Conservation (phyloP, 2,888 invertebrate species). For the Drosophila sordidula region DNA sequence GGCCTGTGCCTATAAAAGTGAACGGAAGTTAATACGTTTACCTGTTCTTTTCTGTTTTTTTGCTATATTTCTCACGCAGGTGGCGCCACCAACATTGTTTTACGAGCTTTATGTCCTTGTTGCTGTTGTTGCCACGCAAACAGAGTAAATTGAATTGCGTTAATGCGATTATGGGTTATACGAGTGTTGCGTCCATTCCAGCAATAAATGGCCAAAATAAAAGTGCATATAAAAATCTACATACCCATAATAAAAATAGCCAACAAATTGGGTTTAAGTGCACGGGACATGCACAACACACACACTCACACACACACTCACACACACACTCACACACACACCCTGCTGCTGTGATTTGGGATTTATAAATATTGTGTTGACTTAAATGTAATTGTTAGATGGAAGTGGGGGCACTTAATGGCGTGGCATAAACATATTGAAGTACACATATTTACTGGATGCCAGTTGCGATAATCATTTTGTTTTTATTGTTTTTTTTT, state of each 20-base stretch:
- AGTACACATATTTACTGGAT: slow-evolving; percentile 37
- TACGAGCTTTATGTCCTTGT: slow-evolving; percentile 13
- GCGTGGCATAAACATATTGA: slow-evolving; percentile 22
- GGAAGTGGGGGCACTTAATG: slow-evolving; percentile 32
- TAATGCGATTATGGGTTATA: slow-evolving; percentile 77
- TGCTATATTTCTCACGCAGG: slow-evolving; percentile 53
- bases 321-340: slow-evolving; percentile 12
- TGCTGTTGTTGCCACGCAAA: slow-evolving; percentile 34
- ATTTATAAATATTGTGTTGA: slow-evolving; percentile 51
- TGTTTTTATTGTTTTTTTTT: too few relatives aligned
- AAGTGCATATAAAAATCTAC: slow-evolving; percentile 71
- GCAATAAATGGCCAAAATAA: slow-evolving; percentile 69
- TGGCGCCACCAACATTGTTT: slow-evolving; percentile 67
- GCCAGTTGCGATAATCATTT: slow-evolving; percentile 41
- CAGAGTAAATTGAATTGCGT: slow-evolving; percentile 75
- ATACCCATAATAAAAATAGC: slow-evolving; percentile 61
- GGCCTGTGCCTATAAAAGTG: slow-evolving; percentile 65
- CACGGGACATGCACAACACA: slow-evolving; percentile 44
- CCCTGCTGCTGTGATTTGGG: slow-evolving; percentile 37
- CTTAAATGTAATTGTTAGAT: slow-evolving; percentile 53
- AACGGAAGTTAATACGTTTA: slow-evolving; percentile 81
- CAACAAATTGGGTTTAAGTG: slow-evolving; percentile 75
- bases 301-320: too few relatives aligned
- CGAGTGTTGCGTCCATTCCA: slow-evolving; percentile 37
- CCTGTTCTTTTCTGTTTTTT: slow-evolving; percentile 37